A percentile compares a stretch with the other conserved stretches of the same genome.
Conservation (phyloP, 2,888 invertebrate species). For the Camptogramma bilineatum region DNA sequence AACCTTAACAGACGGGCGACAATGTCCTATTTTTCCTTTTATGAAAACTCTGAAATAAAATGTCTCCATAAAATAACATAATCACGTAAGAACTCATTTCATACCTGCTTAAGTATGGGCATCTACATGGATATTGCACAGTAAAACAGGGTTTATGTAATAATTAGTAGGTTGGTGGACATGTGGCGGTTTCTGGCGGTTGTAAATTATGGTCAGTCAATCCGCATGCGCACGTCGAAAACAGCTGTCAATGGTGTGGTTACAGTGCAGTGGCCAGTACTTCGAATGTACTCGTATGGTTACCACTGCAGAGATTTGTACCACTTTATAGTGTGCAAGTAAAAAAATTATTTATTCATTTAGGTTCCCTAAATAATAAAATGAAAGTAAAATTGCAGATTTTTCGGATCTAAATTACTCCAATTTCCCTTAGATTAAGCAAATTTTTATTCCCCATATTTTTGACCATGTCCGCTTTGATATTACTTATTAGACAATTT, state of each 20-base stretch:
- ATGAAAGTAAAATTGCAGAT: too few relatives aligned
- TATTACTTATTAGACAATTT: too few relatives aligned
- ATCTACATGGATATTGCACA: constrained; percentile 26
- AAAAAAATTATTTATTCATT: too few relatives aligned
- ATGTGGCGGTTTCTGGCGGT: not conserved
- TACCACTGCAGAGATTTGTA: not conserved
- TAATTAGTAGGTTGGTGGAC: not conserved
- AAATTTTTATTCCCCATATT: too few relatives aligned
- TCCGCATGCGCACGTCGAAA: not conserved
- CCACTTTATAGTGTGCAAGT: not conserved
- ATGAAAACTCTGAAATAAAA: not conserved
- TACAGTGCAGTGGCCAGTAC: not conserved
- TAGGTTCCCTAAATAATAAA: too few relatives aligned
- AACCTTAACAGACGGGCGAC: not conserved
- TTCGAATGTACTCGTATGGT: not conserved
- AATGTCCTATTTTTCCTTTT: constrained; percentile 1
- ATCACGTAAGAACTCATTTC: constrained; percentile 1
- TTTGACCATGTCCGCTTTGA: too few relatives aligned
- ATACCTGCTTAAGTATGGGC: not conserved
- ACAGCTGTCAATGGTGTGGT: not conserved
- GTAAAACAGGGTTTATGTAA: not conserved
- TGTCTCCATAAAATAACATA: not conserved
- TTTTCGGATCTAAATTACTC: too few relatives aligned
- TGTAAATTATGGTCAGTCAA: constrained; percentile 3
- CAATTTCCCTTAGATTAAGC: too few relatives aligned